phyloP scores from a whole-genome alignment of 2,888 invertebrate species.

The Coenonympha glycerion region DNA sequence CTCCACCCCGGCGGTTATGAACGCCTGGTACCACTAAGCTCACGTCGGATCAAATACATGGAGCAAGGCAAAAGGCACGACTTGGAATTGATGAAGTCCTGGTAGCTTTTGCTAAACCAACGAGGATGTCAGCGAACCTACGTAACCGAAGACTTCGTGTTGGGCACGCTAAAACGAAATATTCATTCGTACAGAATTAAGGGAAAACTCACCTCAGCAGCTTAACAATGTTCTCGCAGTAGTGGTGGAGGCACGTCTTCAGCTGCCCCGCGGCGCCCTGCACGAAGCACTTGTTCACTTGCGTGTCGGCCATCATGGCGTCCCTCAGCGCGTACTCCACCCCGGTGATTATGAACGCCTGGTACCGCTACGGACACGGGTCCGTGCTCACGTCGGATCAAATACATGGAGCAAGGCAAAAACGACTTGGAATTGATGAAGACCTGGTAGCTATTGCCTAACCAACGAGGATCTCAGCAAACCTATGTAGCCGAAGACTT shows the following conservation, averaged over 20 bases:
- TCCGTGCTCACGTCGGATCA: conserved; percentile 51
- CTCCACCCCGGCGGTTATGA: conserved; percentile 59
- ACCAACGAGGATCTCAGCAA: too few relatives aligned
- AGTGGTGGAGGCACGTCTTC: conserved; percentile 64
- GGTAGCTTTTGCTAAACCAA: too few relatives aligned
- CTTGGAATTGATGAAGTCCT: too few relatives aligned
- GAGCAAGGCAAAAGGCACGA: too few relatives aligned
- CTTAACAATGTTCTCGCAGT: conserved; percentile 61
- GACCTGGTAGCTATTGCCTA: too few relatives aligned
- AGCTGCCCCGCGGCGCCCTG: neutral
- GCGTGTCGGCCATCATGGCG: conserved; percentile 54
- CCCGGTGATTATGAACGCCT: conserved; percentile 54
- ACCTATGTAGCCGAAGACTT: too few relatives aligned
- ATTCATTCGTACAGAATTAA: too few relatives aligned
- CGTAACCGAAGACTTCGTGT: too few relatives aligned
- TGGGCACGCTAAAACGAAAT: too few relatives aligned
- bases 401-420: too few relatives aligned
- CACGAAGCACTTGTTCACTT: conserved; percentile 54
- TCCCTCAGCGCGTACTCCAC: conserved; percentile 63
- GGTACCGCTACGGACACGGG: conserved; percentile 58
- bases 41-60: conserved; percentile 47
- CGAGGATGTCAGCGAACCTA: too few relatives aligned
- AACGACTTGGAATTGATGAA: too few relatives aligned
- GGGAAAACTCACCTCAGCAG: conserved; percentile 55
- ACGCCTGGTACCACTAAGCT: conserved; percentile 54